Conservation (phyloP, 2,888 invertebrate species). For the Dendrolimus pini region DNA sequence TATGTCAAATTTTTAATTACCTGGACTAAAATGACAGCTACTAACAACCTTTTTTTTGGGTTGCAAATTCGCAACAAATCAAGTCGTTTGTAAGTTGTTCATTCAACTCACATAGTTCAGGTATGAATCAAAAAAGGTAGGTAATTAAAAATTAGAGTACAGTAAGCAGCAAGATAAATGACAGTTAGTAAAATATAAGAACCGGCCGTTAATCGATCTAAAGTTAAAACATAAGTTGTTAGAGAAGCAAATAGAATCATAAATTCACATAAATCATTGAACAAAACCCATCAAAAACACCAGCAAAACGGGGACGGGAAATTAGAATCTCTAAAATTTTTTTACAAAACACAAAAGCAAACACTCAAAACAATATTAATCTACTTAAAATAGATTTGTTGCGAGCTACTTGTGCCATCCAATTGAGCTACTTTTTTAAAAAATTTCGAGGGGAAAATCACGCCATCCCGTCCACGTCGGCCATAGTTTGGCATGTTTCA, state of each 20-base stretch:
- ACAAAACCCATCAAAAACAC: background rate
- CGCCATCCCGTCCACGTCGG: slow-evolving; percentile 24
- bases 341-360: background rate
- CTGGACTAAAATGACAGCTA: no score
- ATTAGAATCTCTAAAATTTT: background rate
- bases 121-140: no score
- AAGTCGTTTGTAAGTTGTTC: no score
- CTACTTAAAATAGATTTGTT: background rate
- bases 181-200: no score
- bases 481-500: slow-evolving; percentile 11
- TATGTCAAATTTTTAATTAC: no score
- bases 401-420: background rate
- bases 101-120: no score
- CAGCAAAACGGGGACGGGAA: slow-evolving; percentile 4
- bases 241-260: no score
- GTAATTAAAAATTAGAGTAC: no score
- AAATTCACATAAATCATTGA: no score
- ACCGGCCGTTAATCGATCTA: background rate
- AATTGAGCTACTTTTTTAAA: background rate
- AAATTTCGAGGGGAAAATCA: slow-evolving; percentile 1
- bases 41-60: no score
- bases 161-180: no score
- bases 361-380: background rate
- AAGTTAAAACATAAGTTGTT: slow-evolving; percentile 4
- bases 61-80: no score